Conservation (phyloP, 2,113 vertebrate genomes). For the Macroglossus sobrinus region DNA sequence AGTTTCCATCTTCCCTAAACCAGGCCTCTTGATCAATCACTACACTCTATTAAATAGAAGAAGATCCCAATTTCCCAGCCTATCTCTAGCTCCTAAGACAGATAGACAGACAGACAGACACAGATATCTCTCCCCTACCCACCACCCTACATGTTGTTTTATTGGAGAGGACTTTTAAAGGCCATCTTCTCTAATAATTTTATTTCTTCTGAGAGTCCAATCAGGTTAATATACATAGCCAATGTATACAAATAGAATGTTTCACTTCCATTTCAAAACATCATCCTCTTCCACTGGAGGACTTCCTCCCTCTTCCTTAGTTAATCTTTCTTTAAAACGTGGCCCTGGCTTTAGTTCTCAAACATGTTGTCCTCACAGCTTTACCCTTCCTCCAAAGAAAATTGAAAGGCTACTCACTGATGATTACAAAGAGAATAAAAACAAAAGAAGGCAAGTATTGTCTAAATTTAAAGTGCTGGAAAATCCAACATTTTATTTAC, state of each 20-base stretch:
- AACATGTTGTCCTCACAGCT: neutral
- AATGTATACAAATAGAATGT: neutral
- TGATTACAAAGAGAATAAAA: conserved; percentile 7
- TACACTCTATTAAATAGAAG: neutral
- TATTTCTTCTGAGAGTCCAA: neutral
- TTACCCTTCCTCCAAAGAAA: neutral
- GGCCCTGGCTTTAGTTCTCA: neutral
- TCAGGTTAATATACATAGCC: neutral
- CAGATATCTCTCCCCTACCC: neutral
- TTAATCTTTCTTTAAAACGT: neutral
- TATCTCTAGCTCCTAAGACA: neutral
- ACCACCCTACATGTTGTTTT: neutral
- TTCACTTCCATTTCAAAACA: neutral
- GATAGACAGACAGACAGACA: neutral
- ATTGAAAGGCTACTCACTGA: neutral
- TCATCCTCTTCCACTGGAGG: neutral
- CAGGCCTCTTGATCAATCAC: neutral
- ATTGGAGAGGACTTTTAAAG: neutral
- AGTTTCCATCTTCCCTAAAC: neutral
- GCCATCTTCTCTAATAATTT: neutral
- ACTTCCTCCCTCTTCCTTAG: neutral
- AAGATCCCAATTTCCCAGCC: neutral
- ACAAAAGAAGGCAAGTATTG: conserved; percentile 81
- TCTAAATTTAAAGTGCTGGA: conserved; percentile 93
- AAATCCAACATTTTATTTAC: conserved; percentile 99